Percentiles rank a stretch among this genome's conserved stretches.
phyloP scores from a whole-genome alignment of 2,113 vertebrate genomes.

The Dasyurus viverrinus region DNA sequence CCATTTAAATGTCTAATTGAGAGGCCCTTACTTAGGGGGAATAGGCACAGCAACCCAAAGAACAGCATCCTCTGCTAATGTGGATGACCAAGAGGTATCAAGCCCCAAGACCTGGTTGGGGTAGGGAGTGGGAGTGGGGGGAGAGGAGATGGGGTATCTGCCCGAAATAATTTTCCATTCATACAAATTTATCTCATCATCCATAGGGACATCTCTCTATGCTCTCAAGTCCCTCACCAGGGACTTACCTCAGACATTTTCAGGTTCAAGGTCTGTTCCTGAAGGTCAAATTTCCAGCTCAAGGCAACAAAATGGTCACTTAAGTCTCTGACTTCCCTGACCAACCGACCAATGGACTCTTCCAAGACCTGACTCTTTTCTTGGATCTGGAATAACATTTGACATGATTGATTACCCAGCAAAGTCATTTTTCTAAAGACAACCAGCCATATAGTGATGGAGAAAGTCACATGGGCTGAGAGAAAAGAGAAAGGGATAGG shows the following conservation, averaged over 20 bases:
- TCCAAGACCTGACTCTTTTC: conserved; percentile 68
- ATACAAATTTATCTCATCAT: neutral
- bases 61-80: neutral
- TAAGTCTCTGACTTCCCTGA: conserved; percentile 61
- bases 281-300: conserved; percentile 68
- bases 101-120: neutral
- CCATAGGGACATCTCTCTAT: neutral
- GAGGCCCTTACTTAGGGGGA: neutral
- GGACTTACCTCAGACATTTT: conserved; percentile 42
- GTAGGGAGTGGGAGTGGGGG: neutral
- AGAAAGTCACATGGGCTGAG: neutral
- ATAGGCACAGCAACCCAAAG: neutral
- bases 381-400: conserved; percentile 50
- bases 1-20: neutral
- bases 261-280: conserved; percentile 55
- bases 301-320: conserved; percentile 60
- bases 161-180: neutral
- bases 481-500: neutral
- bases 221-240: neutral
- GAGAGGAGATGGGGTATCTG: neutral
- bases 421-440: neutral
- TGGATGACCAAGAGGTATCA: neutral
- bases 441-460: neutral
- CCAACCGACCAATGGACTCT: conserved; percentile 16
- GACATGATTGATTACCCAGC: neutral